Conservation (phyloP, 2,797 vertebrate genomes). For the Philypnodon macrostomus region DNA sequence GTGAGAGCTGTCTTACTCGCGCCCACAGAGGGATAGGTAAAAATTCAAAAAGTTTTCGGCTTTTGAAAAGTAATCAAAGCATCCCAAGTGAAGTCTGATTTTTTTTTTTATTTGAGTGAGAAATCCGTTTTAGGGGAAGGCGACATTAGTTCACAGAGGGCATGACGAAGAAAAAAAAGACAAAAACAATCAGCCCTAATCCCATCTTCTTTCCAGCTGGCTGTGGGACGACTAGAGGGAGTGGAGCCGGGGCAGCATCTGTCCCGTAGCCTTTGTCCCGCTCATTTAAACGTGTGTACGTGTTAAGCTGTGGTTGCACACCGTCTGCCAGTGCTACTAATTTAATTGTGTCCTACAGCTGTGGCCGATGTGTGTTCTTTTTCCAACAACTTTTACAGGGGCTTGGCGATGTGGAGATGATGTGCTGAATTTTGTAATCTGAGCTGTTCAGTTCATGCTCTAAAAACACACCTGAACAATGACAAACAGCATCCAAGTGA, state of each 20-base stretch:
- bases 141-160: conserved; percentile 13
- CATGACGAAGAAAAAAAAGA: conserved; percentile 37
- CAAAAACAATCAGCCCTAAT: conserved; percentile 61
- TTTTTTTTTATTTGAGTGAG: too few relatives aligned
- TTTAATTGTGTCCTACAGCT: conserved; percentile 65
- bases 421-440: conserved; percentile 54
- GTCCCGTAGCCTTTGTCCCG: conserved; percentile 44
- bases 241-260: conserved; percentile 49
- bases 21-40: background rate
- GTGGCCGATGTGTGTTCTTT: conserved; percentile 38
- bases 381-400: conserved; percentile 23
- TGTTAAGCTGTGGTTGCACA: conserved; percentile 37
- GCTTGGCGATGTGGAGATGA: conserved; percentile 40
- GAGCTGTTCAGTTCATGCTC: conserved; percentile 24
- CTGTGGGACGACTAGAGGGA: conserved; percentile 41
- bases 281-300: conserved; percentile 45
- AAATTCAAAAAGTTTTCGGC: background rate
- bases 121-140: conserved; percentile 7
- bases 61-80: conserved; percentile 20
- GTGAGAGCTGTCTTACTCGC: conserved; percentile 1
- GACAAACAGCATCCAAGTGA: background rate
- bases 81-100: conserved; percentile 3
- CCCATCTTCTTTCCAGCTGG: conserved; percentile 69
- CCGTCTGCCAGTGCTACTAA: conserved; percentile 56
- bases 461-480: conserved; percentile 17